Conservation (phyloP, 2,113 vertebrate genomes). For the Tupaia chinensis region DNA sequence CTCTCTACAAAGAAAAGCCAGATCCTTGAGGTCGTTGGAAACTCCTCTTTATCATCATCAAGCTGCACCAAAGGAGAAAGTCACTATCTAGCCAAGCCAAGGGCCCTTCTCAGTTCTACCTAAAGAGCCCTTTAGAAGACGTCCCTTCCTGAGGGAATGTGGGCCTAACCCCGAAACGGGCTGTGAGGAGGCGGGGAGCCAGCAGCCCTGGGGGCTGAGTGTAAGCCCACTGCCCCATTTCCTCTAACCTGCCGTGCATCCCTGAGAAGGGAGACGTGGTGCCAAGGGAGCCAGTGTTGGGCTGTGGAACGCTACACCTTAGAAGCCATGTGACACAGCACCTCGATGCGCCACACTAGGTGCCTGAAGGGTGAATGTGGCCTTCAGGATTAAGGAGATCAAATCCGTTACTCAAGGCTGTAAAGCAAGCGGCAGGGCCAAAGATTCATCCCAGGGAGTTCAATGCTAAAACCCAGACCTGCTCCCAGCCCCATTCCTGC, state of each 20-base stretch:
- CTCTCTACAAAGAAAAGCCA: background rate
- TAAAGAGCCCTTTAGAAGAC: slow-evolving; percentile 1
- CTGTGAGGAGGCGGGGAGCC: background rate
- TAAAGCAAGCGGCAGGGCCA: background rate
- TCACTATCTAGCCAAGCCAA: background rate
- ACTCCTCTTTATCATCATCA: background rate
- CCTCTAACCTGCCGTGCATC: background rate
- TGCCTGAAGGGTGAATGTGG: background rate
- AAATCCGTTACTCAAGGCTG: background rate
- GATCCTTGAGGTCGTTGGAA: background rate
- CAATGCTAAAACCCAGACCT: background rate
- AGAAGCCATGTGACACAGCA: background rate
- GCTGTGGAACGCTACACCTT: background rate
- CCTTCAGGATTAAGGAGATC: background rate
- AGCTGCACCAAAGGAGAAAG: background rate
- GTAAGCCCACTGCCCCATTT: background rate
- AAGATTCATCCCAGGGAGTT: background rate
- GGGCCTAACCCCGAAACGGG: background rate
- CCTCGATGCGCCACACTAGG: background rate
- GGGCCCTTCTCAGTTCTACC: background rate
- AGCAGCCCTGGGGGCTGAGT: background rate
- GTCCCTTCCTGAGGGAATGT: background rate
- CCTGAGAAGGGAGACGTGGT: background rate
- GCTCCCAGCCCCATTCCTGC: background rate
- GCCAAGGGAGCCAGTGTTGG: background rate